Base-by-base conservation (phyloP, 2,797 vertebrate species). In the Danionella dracula region DNA sequence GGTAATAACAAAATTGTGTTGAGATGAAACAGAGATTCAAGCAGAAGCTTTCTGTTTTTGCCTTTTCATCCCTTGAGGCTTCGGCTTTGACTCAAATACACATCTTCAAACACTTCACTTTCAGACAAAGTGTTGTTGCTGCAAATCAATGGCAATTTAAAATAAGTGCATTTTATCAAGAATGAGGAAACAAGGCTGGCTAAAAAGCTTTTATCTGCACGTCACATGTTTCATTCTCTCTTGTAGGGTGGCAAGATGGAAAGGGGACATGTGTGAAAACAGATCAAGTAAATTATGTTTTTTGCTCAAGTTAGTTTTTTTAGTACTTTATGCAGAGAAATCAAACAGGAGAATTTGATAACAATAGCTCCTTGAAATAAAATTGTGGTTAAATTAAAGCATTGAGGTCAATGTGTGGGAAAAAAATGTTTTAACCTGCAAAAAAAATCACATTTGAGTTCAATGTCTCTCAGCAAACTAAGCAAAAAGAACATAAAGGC, bases 111-210 rank as follows among this genome's bases (percentile, higher is more conserved):
- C 5, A 29, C 51, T 66, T 56, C 21, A 46, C 20, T 56, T 56
- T 66, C 16, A 1, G 13, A 31, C 4, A 57, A 20, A 48, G 44
- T 37, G 27, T 19, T 53, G 12, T 13, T 12, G 34, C 10, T 27
- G 21, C 21, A 49, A 46, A 46, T 56, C 51, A 40, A 66, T 57
- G 17, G 44, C 34, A 32, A 66, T 66, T 66, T 48, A 27, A 31
- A 56, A 38, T 27, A 56, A 66, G 51, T 48, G 23, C 53, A 48
- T 66, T 53, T 57, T 40, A 66, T 41, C 53, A 11, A 56, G 15
- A 46, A 38, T 10, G 31, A 45, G 29, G 27, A 66, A 66, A 57
- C 63, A 66, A 40, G 63, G 13, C 19, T 53, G 20, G 37, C 31
- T 8, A 13, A 45, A 64, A 35, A 46, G 50, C 13, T 55, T 55